Evolutionary conservation across 2,113 vertebrate genomes (phyloP).

Genomic region (Trogon melanurus): DNA sequence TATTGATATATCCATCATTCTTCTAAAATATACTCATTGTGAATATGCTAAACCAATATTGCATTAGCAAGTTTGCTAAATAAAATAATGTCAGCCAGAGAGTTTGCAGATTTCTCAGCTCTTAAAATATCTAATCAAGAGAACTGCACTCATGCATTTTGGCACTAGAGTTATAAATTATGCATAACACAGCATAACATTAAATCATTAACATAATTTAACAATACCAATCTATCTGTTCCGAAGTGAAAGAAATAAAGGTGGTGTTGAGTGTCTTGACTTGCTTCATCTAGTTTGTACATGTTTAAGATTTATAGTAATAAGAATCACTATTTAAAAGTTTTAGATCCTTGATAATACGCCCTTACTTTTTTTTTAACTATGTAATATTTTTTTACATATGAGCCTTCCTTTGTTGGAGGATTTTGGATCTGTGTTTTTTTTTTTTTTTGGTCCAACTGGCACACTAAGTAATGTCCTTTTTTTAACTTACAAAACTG

Average conservation of each 20-base stretch:
- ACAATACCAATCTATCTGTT: constrained; percentile 33
- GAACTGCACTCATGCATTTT: constrained; percentile 46
- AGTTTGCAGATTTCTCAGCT: constrained; percentile 49
- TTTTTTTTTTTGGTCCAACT: not conserved
- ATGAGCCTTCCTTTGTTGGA: too few relatives aligned
- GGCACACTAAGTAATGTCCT: not conserved
- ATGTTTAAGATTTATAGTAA: not conserved
- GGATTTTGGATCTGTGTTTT: not conserved
- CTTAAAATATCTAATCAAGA: constrained; percentile 61
- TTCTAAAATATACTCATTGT: not conserved
- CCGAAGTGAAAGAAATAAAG: constrained; percentile 28
- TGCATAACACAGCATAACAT: constrained; percentile 57
- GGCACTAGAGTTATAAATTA: constrained; percentile 66
- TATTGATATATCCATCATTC: not conserved
- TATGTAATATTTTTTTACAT: not conserved
- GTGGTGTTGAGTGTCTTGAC: not conserved
- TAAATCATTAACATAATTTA: constrained; percentile 71
- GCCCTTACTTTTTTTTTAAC: not conserved
- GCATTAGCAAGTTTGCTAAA: constrained; percentile 40
- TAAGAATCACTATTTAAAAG: not conserved
- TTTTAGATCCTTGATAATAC: not conserved
- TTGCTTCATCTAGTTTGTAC: not conserved
- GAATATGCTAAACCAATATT: constrained; percentile 3
- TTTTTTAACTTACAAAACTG: not conserved
- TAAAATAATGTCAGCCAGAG: constrained; percentile 31